phyloP scores from a whole-genome alignment of 2,113 vertebrate genomes.

The Gnathonemus echidnorhynchus region DNA sequence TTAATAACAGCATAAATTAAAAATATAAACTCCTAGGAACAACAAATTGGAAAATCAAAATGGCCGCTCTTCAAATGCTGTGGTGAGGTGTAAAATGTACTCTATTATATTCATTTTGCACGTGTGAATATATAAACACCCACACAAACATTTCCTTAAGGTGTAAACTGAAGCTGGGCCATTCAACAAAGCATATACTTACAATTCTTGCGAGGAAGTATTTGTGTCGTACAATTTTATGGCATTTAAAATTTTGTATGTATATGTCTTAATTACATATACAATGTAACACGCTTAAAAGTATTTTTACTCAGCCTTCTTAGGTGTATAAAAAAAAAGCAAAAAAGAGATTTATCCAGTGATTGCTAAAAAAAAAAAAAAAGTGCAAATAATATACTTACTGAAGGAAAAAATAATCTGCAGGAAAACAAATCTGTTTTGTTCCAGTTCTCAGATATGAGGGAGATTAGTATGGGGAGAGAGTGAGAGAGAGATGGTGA shows the following conservation, averaged over 20 bases:
- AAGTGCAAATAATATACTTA: background rate
- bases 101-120: background rate
- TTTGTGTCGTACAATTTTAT: background rate
- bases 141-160: background rate
- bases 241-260: background rate
- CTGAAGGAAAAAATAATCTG: background rate
- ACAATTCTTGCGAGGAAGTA: background rate
- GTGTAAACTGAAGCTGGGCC: background rate
- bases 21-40: background rate
- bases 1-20: background rate
- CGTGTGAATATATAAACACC: background rate
- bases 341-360: background rate
- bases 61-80: background rate
- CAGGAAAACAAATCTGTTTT: constrained; percentile 1
- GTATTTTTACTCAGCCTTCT: background rate
- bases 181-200: background rate
- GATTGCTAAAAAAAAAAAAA: background rate
- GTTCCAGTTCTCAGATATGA: constrained; percentile 6
- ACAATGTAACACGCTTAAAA: background rate
- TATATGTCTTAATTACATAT: background rate
- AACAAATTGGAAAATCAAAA: background rate
- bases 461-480: background rate
- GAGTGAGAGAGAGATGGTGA: background rate
- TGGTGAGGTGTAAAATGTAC: background rate
- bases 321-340: background rate